Conservation (phyloP, 2,113 vertebrate species). For the Rhagologus leucostigma region DNA sequence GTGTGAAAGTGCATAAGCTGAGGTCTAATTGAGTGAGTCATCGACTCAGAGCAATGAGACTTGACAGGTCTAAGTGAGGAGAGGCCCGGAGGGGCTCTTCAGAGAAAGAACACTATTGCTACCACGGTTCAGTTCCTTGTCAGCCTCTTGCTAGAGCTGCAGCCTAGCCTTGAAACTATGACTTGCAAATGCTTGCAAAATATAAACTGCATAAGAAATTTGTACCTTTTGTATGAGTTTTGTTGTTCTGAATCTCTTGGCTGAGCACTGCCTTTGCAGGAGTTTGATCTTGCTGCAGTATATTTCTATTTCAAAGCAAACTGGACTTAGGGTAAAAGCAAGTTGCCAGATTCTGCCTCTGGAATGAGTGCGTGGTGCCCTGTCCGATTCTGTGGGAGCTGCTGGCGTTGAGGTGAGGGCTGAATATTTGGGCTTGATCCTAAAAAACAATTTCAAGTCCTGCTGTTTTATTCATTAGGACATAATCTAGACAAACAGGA, state of each 20-base stretch:
- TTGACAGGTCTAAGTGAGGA: neutral
- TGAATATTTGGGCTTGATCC: neutral
- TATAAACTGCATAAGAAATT: neutral
- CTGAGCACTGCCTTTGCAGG: neutral
- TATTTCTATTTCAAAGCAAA: neutral
- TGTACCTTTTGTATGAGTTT: neutral
- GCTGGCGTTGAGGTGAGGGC: neutral
- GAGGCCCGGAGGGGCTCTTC: neutral
- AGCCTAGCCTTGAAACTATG: neutral
- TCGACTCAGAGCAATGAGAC: neutral
- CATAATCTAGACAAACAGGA: neutral
- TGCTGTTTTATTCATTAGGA: neutral
- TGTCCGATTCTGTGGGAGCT: neutral
- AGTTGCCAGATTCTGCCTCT: neutral
- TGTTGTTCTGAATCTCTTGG: neutral
- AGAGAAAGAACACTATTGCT: neutral
- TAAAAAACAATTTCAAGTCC: neutral
- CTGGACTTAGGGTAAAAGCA: neutral
- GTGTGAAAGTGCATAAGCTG: neutral
- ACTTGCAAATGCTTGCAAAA: neutral
- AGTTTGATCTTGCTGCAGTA: neutral
- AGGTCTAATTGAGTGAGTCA: neutral
- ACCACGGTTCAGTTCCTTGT: neutral
- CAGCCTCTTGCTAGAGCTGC: neutral
- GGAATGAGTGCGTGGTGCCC: neutral